Evolutionary conservation across 2,113 vertebrate genomes (phyloP), one percentile per base, ranked within the genome.

Genomic region (Eretmochelys imbricata): DNA sequence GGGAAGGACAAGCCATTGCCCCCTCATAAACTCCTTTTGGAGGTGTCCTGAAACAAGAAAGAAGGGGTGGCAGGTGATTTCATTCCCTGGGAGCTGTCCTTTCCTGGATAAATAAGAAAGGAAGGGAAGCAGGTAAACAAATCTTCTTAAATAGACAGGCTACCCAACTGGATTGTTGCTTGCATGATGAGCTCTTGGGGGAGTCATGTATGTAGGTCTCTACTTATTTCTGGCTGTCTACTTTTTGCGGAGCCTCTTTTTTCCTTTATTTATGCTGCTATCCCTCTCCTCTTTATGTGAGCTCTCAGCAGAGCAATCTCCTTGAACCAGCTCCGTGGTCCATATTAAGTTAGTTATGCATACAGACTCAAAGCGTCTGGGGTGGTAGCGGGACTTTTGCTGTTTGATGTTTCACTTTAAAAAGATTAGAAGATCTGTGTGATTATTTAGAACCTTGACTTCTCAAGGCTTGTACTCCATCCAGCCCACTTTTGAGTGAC

Each of bases 91-190:
- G 83, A 96, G 48, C 75, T 82, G 93, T 85, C 72, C 83, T 91
- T 95, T 96, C 92, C 90, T 85, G 75, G 75, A 57, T 42, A 91
- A 95, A 90, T 65, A 85, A 80, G 89, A 87, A 96, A 92, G 72
- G 89, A 80, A 91, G 89, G 46, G 42, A 94, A 96, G 83, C 55
- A 75, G 86, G 85, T 95, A 96, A 96, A 94, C 95, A 96, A 86
- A 91, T 81, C 94, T 82, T 83, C 94, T 84, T 88, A 94, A 93
- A 82, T 24, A 89, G 81, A 27, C 46, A 85, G 82, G 75, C 24
- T 89, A 91, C 48, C 51, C 78, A 93, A 89, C 50, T 25, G 72
- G 81, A 94, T 88, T 94, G 35, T 90, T 94, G 46, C 65, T 86
- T 91, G 85, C 24, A 13, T 25, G 48, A 12, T 91, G 91, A 48